Conservation (phyloP, 2,888 invertebrate genomes). For the Ichneumoninae sp. region DNA sequence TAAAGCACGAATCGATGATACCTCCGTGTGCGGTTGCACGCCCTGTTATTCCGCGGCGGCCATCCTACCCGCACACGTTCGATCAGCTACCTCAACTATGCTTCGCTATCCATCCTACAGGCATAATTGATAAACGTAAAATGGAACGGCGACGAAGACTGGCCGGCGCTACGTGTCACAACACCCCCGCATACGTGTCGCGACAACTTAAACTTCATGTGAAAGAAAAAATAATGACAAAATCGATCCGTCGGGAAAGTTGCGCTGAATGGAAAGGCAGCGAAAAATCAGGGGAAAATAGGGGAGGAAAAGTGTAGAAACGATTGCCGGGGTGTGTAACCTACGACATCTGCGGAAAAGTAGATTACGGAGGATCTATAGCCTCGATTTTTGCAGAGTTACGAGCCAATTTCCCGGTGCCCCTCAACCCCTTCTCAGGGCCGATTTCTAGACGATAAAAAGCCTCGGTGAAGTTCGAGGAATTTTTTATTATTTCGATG, state of each 20-base stretch:
- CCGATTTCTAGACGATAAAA: background rate
- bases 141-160: background rate
- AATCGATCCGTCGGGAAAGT: constrained; percentile 1
- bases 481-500: background rate
- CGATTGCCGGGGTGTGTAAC: background rate
- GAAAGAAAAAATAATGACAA: background rate
- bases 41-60: background rate
- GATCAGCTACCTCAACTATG: background rate
- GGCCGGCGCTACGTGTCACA: background rate
- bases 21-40: background rate
- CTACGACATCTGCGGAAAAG: background rate
- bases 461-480: background rate
- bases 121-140: constrained; percentile 7
- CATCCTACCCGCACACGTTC: background rate
- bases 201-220: background rate
- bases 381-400: background rate
- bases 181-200: background rate
- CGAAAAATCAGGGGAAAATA: background rate
- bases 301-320: background rate
- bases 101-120: background rate
- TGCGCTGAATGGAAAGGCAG: background rate
- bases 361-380: background rate
- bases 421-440: background rate
- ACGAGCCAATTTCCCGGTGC: background rate
- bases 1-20: constrained; percentile 23